Conservation (phyloP, 2,797 vertebrate species). For the Heliangelus exortis region DNA sequence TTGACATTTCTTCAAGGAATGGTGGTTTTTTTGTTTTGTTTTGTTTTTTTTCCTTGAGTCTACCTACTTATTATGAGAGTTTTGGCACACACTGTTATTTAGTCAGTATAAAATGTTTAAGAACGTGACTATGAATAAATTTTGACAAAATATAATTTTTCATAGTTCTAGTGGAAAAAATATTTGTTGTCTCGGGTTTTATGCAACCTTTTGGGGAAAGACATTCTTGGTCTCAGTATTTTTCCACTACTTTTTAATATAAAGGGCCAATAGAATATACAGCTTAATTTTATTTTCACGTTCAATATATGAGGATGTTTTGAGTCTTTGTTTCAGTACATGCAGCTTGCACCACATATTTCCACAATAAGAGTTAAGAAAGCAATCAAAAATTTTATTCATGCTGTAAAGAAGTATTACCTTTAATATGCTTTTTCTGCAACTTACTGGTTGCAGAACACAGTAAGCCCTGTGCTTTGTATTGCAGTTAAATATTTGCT, state of each 20-base stretch:
- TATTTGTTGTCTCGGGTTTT: not conserved
- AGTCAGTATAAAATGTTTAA: not conserved
- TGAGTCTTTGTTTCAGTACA: not conserved
- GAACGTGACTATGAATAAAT: not conserved
- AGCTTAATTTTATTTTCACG: not conserved
- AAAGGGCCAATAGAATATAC: not conserved
- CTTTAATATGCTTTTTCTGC: not conserved
- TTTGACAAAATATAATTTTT: not conserved
- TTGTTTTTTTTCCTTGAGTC: not conserved
- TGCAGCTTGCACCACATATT: not conserved
- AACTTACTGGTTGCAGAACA: not conserved
- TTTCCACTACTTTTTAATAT: not conserved
- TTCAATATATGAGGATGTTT: not conserved
- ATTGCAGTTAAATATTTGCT: constrained; percentile 26
- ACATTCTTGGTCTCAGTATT: not conserved
- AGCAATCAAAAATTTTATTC: not conserved
- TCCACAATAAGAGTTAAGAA: not conserved
- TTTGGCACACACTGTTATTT: not conserved
- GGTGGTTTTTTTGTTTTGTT: too few relatives aligned
- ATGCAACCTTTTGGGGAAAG: not conserved
- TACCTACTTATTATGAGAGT: not conserved
- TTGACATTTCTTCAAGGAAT: constrained; percentile 33
- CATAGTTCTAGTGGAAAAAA: not conserved
- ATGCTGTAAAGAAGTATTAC: not conserved
- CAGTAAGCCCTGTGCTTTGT: not conserved